Evolutionary conservation across 2,113 vertebrate genomes (phyloP).

Genomic region (Mustela lutreola): DNA sequence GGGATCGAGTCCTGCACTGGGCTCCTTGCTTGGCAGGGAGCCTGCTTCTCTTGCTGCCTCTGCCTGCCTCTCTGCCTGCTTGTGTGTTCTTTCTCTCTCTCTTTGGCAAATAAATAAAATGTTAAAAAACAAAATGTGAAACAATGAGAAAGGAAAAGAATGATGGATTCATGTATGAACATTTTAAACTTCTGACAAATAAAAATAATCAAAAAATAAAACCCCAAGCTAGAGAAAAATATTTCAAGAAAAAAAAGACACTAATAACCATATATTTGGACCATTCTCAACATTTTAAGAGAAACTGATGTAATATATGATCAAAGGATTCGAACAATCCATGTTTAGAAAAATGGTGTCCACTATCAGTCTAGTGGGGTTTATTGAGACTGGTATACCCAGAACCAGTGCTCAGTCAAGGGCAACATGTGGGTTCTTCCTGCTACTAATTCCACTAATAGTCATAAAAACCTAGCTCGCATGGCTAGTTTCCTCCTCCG

Average conservation of each 20-base stretch:
- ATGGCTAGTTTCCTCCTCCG: background rate
- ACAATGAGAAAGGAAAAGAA: slow-evolving; percentile 18
- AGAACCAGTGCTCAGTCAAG: background rate
- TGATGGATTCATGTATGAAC: background rate
- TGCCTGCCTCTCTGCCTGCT: no score
- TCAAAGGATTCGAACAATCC: background rate
- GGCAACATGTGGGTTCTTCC: background rate
- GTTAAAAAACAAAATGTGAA: background rate
- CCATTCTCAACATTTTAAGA: background rate
- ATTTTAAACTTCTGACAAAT: background rate
- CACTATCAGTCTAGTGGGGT: background rate
- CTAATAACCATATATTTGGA: background rate
- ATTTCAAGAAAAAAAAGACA: background rate
- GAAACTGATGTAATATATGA: background rate
- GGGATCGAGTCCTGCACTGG: no score
- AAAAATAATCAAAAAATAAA: slow-evolving; percentile 28
- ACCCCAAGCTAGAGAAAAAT: slow-evolving; percentile 18
- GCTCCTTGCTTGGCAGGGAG: no score
- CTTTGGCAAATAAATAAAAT: no score
- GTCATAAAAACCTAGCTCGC: background rate
- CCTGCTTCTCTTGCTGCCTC: no score
- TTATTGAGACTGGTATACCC: background rate
- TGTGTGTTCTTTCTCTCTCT: no score
- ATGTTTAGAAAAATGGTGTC: background rate
- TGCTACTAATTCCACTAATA: background rate